Evolutionary conservation across 2,888 invertebrate species (phyloP), one percentile per base, ranked within the genome.

Genomic region (Hofmannophila pseudospretella): DNA sequence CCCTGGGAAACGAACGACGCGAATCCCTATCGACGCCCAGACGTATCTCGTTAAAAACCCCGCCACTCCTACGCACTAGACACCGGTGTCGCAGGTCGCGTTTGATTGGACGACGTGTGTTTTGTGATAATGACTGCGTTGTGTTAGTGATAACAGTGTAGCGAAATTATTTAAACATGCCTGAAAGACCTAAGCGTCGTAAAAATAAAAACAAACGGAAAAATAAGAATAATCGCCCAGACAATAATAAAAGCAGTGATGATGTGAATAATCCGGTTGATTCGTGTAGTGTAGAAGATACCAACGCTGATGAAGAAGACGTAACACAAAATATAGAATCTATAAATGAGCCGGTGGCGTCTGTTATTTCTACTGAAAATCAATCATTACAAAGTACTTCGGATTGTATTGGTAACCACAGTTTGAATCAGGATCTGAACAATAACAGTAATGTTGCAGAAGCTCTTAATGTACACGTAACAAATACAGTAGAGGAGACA

Each of bases 131-230:
- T 66, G 59, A 68, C 71, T 56, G 60, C 55, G 57, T 70, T 65
- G 68, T 72, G 66, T 54, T 49, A 66, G 78, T 84, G 82, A 79
- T 78, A 79, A 74, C 58, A 69, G 71, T 78, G 67, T 67, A 62
- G 47, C 54, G 44, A 49, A 49, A 54, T 49, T 45, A 39, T 48
- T 51, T 42, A 58, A 82, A 67, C 48, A 85, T 85, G 85, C 86
- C 86, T 46, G 86, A 85, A 45, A 75, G 62, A 45, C 64, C 75
- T 4, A 82, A 81, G 52, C 73, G 78, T 41, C 81, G 84, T 50
- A 85, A 78, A 62, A 81, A 81, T 42, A 86, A 79, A 71, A 84
- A 81, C 49, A 84, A 81, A 63, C 72, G 81, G 5, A 86, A 80
- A 60, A 84, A 78, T 54, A 82, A 80, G 63, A 74, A 62, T 45